phyloP scores from a whole-genome alignment of 2,113 vertebrate species.

The Cinclus cinclus region DNA sequence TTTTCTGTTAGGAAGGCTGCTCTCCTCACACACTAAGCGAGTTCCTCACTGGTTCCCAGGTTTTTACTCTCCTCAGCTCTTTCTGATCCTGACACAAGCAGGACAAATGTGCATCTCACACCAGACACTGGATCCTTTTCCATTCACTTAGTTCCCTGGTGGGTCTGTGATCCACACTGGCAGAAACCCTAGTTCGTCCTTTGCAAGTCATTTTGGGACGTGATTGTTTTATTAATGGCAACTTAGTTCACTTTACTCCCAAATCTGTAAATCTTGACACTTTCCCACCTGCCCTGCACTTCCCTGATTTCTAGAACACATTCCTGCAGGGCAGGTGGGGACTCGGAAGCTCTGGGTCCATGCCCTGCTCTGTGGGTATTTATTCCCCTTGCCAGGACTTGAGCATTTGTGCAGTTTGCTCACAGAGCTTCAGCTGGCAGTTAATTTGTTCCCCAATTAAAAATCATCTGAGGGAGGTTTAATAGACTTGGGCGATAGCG shows the following conservation, averaged over 20 bases:
- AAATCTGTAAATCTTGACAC: neutral
- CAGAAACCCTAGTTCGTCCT: neutral
- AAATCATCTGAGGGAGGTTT: neutral
- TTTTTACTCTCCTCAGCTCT: neutral
- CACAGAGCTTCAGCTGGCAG: neutral
- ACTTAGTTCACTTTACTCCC: neutral
- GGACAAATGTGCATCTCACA: neutral
- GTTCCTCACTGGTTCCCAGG: neutral
- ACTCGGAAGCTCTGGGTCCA: neutral
- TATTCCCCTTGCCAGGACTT: neutral
- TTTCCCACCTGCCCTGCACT: neutral
- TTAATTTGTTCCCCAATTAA: neutral
- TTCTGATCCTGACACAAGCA: neutral
- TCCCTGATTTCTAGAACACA: neutral
- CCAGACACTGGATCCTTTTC: neutral
- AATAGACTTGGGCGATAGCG: accelerated
- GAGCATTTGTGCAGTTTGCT: neutral
- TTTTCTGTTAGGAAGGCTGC: neutral
- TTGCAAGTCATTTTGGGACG: neutral
- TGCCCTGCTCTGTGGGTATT: neutral
- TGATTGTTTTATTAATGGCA: neutral
- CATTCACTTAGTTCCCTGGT: neutral
- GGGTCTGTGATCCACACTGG: neutral
- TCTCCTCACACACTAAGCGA: neutral
- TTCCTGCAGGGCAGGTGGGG: neutral